Base-by-base conservation (phyloP, 2,797 vertebrate genomes). In the Schizopygopsis malacanthus region DNA sequence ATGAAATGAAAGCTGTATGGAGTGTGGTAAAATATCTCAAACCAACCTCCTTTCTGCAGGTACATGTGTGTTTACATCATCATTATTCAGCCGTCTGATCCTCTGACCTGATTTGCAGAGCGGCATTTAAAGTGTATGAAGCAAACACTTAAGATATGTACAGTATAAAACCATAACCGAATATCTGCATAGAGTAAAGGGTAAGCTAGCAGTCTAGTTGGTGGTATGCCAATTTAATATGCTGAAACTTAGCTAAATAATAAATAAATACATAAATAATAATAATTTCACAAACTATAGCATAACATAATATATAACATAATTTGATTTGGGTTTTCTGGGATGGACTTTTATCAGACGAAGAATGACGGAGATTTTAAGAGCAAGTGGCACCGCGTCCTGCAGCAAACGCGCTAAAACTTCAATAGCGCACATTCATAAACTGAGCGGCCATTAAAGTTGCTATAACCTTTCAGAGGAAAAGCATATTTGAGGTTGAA, bases 1-100 rank as follows among this genome's bases (percentile, higher is more conserved):
- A 47, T 4, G 59, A 75, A 50, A 83, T 41, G 13, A 87, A 87
- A 84, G 50, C 8, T 65, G 41, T 22, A 54, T 13, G 28, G 18
- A 18, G 15, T 6, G 28, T 20, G 39, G 28, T 20, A 52, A 54
- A 76, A 13, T 16, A 54, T 54, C 73, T 54, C 10, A 1, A 33
- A 52, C 8, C 45, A 52, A 20, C 4, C 25, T 18, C 45, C 41
- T 75, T 75, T 18, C 47, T 75, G 25, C 10, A 52, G 25, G 15
- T 75, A 75, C 33, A 52, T 33, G 10, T 52, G 25, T 12, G 15
- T 54, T 52, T 33, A 37, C n/a, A 6, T 33, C 18, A 37, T 39
- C 13, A 37, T 76, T 37, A 76, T 37, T 76, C 18, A 76, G 18
- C 18, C 20, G 28, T 54, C 28, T 54, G 5, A 28, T 54, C 5